Conservation (phyloP, 2,888 invertebrate genomes). For the Ophion slaviceki region DNA sequence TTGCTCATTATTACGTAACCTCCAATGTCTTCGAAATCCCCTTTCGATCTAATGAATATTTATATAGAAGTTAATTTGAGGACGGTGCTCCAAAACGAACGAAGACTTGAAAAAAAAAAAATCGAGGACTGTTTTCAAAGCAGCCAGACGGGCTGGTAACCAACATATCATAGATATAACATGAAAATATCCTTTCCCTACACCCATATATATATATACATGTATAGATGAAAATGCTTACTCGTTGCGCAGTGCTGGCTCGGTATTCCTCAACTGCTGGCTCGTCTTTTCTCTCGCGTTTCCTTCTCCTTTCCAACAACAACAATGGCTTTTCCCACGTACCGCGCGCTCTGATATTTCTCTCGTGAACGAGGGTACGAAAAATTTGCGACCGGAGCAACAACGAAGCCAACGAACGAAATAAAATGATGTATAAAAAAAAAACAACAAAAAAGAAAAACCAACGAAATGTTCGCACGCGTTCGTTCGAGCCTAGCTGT, state of each 20-base stretch:
- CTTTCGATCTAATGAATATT: too few relatives aligned
- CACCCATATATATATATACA: background rate
- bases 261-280: background rate
- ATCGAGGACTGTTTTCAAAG: background rate
- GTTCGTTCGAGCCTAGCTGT: constrained; percentile 70
- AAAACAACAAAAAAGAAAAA: background rate
- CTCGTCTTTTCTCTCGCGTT: constrained; percentile 17
- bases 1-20: too few relatives aligned
- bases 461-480: background rate
- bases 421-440: background rate
- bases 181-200: background rate
- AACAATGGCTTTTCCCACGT: constrained; percentile 47
- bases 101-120: background rate
- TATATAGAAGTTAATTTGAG: too few relatives aligned
- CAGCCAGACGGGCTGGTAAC: background rate
- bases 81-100: too few relatives aligned
- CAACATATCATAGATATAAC: background rate
- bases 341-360: background rate
- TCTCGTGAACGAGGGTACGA: background rate
- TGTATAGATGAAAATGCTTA: background rate
- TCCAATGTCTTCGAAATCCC: too few relatives aligned
- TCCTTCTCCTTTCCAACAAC: constrained; percentile 13
- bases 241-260: background rate
- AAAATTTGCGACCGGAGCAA: background rate
- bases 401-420: background rate